Conservation (phyloP, 2,113 vertebrate genomes). For the Astur gentilis region DNA sequence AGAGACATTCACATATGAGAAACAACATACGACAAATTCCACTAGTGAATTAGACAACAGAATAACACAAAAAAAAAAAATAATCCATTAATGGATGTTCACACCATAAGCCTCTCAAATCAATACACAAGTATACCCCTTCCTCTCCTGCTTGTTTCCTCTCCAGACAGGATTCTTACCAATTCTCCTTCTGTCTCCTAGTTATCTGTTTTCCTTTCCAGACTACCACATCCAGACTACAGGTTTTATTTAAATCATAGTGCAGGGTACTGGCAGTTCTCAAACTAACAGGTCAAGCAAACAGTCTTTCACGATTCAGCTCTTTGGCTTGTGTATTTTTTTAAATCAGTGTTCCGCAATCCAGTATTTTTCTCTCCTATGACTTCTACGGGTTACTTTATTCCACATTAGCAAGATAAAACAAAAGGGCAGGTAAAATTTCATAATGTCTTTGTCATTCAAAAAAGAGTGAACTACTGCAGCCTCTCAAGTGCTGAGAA, state of each 20-base stretch:
- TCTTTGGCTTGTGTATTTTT: not conserved
- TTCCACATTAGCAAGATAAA: not conserved
- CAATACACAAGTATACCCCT: not conserved
- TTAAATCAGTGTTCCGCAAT: not conserved
- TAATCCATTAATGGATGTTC: not conserved
- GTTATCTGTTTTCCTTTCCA: not conserved
- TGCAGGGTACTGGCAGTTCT: not conserved
- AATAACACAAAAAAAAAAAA: not conserved
- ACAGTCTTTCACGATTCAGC: not conserved
- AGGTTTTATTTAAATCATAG: not conserved
- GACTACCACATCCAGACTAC: not conserved
- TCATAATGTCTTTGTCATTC: not conserved
- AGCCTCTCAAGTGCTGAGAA: not conserved
- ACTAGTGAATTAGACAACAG: not conserved
- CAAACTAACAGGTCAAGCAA: not conserved
- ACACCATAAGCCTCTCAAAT: not conserved
- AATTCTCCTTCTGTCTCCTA: not conserved
- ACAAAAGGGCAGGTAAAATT: not conserved
- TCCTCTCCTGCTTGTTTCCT: not conserved
- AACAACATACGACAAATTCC: not conserved
- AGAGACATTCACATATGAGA: not conserved
- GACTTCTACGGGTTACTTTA: not conserved
- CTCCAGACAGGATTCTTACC: not conserved
- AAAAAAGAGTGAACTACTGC: not conserved
- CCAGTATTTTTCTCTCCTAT: not conserved